Evolutionary conservation across 2,888 invertebrate genomes (phyloP), one percentile per base, ranked within the genome.

Genomic region (Blastobasis lacticolella): DNA sequence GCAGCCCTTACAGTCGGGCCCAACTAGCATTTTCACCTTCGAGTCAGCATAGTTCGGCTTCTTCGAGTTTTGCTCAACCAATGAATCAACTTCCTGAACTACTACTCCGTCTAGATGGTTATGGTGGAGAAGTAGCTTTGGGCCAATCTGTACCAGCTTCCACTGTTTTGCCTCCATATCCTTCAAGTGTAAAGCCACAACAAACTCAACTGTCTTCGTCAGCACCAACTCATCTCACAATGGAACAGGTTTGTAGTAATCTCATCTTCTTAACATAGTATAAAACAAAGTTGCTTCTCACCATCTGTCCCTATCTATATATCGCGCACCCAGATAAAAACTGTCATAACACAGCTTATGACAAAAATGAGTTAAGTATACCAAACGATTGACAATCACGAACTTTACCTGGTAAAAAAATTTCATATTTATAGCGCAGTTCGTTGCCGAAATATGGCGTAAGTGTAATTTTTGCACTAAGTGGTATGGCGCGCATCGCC

Each of bases 221-320:
- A 49, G 96, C 96, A 38, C 96, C 96, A 4, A 95, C 95, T 51
- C 94, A 95, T 75, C 90, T 94, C 59, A 94, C 94, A 38, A 82
- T 94, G 63, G 96, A 96, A 60, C 92, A 91, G 81, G 89, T 89
- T 46, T 41, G 54, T 37, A 37, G 23, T 23, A 3, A 23, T 23
- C 23, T 23, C 23, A 23, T 23, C 23, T 23, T 23, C 23, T 23
- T 23, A 23, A 23, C 23, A 23, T 23, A 23, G 23, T 23, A 23
- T 23, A 23, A 23, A 23, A 23, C 23, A 23, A 23, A 23, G 23
- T 23, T 23, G 23, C 23, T 23, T 23, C 23, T 3, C 3, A 3
- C 3, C 23, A 23, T 23, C n/a, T n/a, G n/a, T 23, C 23, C 23
- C 23, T 23, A 23, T 23, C 23, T n/a, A n/a, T n/a, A n/a, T n/a